These are phyloP conservation scores for Drosophila ananassae DNA, from an alignment of 1,140 invertebrate species.

Conservation along the genomic window DNA sequence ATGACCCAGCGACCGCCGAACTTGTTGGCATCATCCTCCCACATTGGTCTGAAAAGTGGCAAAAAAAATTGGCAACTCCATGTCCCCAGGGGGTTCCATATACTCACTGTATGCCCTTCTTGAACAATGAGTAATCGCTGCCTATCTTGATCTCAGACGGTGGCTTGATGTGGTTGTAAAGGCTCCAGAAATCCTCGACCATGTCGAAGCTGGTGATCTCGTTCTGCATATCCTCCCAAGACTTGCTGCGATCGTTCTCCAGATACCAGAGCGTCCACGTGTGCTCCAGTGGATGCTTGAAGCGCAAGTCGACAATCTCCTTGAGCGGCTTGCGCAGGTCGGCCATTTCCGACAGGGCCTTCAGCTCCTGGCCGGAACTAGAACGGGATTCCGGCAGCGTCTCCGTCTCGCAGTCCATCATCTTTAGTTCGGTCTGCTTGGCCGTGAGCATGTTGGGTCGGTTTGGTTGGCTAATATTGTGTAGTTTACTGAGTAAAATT, in stretches of 20 bases:
- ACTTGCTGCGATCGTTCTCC: conserved; percentile 94
- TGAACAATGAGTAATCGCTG: conserved; percentile 98
- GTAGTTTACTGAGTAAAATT: conserved; percentile 13
- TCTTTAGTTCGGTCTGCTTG: conserved; percentile 49
- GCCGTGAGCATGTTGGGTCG: conserved; percentile 36
- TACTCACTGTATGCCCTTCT: conserved; percentile 92
- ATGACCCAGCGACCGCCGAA: conserved; percentile 97
- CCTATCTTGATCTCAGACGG: conserved; percentile 96
- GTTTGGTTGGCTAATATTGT: background rate
- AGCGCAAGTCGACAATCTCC: conserved; percentile 5
- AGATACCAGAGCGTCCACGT: conserved; percentile 99
- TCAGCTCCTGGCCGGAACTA: conserved; percentile 38
- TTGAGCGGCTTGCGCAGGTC: conserved; percentile 13
- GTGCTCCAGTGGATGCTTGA: conserved; percentile 97
- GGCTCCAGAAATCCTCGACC: conserved; percentile 94
- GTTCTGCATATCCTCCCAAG: conserved; percentile 94
- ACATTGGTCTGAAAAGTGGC: conserved; percentile 91
- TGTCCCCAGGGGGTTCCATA: no score
- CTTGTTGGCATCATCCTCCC: conserved; percentile 96
- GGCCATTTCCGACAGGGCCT: conserved; percentile 8
- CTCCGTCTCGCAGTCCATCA: conserved; percentile 45
- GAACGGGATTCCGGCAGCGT: conserved; percentile 29
- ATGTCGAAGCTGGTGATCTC: conserved; percentile 97
- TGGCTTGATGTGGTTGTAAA: conserved; percentile 98
- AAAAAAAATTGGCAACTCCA: background rate